Evolutionary conservation across 2,113 vertebrate genomes (phyloP).

Genomic region (Peromyscus polionotus): DNA sequence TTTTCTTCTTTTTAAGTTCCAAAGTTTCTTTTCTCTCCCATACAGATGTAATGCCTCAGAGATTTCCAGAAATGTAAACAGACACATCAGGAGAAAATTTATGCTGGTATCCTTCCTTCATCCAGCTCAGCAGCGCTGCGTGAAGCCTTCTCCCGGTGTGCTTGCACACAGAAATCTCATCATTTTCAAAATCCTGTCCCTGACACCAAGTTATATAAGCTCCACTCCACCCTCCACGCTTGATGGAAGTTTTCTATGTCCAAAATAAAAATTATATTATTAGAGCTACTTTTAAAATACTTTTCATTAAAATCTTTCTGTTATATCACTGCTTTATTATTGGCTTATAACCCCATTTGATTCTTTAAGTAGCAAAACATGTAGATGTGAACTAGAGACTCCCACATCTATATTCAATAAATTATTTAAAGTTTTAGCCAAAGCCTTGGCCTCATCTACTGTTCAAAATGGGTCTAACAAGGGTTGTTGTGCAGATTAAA

Average conservation of each 20-base stretch:
- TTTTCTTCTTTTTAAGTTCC: not conserved
- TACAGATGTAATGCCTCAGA: constrained; percentile 22
- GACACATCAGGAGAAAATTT: constrained; percentile 11
- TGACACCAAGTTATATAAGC: not conserved
- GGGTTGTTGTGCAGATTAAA: not conserved
- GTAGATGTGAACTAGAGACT: not conserved
- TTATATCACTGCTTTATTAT: not conserved
- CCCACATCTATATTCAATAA: not conserved
- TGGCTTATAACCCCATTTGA: not conserved
- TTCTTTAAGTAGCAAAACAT: not conserved
- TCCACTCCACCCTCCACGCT: not conserved
- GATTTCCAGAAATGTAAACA: constrained; percentile 51
- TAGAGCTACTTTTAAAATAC: not conserved
- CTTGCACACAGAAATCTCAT: not conserved
- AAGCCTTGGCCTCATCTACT: not conserved
- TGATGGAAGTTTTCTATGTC: not conserved
- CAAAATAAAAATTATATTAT: not conserved
- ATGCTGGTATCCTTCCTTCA: constrained; percentile 14
- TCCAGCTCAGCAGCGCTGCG: not conserved
- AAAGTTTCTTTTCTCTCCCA: constrained; percentile 2
- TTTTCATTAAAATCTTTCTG: not conserved
- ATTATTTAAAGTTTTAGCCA: not conserved
- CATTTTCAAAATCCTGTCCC: not conserved
- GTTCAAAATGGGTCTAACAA: not conserved
- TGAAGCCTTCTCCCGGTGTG: not conserved